Conservation (phyloP, 2,888 invertebrate genomes). For the Eristalinus sepulchralis region DNA sequence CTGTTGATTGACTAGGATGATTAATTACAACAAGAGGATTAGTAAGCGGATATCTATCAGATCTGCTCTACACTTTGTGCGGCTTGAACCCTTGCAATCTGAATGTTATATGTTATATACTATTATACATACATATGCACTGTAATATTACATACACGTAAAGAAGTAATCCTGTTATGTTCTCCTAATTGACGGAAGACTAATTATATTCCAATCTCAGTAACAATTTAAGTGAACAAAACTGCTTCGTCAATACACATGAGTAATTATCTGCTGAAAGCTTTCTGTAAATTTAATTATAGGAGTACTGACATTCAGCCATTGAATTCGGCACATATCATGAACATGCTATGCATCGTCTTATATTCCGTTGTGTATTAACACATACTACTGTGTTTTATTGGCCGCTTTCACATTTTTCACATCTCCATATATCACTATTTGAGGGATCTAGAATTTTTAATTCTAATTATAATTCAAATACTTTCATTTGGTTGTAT, state of each 20-base stretch:
- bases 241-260: neutral
- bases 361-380: too few relatives aligned
- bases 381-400: too few relatives aligned
- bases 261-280: neutral
- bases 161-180: neutral
- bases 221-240: conserved; percentile 1
- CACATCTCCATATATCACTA: too few relatives aligned
- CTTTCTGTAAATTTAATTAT: neutral
- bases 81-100: neutral
- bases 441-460: too few relatives aligned
- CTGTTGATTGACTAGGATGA: conserved; percentile 23
- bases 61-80: neutral
- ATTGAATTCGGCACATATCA: neutral
- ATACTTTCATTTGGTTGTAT: too few relatives aligned
- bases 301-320: neutral
- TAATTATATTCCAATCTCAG: conserved; percentile 20
- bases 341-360: neutral
- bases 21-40: conserved; percentile 30
- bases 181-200: neutral
- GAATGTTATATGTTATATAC: neutral
- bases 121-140: neutral
- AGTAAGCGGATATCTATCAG: conserved; percentile 4
- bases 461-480: too few relatives aligned
- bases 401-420: too few relatives aligned
- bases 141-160: neutral